Percentiles rank a stretch among this genome's conserved stretches.
These are phyloP conservation scores for Lagodon rhomboides DNA, from an alignment of 2,797 vertebrate species.

Conservation along the genomic window DNA sequence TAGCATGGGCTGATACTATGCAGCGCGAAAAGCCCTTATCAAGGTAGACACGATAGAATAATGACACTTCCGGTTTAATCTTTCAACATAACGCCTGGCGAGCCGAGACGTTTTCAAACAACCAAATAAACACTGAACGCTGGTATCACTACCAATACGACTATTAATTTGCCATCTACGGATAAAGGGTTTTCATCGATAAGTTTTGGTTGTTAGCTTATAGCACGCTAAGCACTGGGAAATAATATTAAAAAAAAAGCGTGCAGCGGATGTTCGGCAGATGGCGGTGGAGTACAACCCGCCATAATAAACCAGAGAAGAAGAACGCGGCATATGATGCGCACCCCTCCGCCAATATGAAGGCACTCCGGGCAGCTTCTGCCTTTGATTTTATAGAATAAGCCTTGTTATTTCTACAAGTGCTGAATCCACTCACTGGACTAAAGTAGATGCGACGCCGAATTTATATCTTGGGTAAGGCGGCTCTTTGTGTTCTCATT, in stretches of 20 bases:
- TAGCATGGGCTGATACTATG: too few species aligned
- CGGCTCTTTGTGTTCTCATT: not conserved
- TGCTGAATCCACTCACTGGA: slow-evolving; percentile 61
- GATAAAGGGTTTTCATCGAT: too few species aligned
- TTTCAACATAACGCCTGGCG: not conserved
- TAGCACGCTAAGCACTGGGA: not conserved
- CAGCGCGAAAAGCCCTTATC: too few species aligned
- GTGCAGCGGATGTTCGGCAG: not conserved
- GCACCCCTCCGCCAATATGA: slow-evolving; percentile 78
- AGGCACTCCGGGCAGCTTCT: slow-evolving; percentile 74
- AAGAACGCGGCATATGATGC: slow-evolving; percentile 36
- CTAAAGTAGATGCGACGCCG: slow-evolving; percentile 84
- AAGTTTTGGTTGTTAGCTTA: too few species aligned
- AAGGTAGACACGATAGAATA: not conserved
- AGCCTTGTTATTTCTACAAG: slow-evolving; percentile 65
- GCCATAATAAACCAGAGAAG: slow-evolving; percentile 31
- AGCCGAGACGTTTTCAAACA: too few species aligned
- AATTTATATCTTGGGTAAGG: slow-evolving; percentile 83
- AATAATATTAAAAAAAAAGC: not conserved
- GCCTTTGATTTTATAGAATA: slow-evolving; percentile 74
- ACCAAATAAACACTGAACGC: not conserved
- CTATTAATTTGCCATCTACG: too few species aligned
- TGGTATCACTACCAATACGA: not conserved
- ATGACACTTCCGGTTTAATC: not conserved
- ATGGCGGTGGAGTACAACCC: not conserved